Conservation (phyloP, 2,797 vertebrate species). For the Chelon auratus region DNA sequence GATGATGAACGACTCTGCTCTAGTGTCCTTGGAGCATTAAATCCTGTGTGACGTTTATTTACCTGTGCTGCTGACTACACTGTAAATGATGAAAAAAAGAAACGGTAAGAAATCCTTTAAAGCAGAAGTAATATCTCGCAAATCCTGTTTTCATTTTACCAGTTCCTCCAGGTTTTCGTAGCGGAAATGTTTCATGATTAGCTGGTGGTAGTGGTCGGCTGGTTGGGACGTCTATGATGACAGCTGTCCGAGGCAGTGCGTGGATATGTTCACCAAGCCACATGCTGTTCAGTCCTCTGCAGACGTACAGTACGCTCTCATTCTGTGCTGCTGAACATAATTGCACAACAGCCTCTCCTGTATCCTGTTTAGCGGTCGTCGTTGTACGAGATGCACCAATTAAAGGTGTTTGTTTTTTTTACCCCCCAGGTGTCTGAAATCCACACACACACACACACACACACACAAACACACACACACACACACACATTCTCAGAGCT, state of each 20-base stretch:
- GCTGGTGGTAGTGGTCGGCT: too few species aligned
- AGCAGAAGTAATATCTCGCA: not conserved
- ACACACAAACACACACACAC: not conserved
- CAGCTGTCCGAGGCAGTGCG: too few species aligned
- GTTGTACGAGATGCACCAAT: not conserved
- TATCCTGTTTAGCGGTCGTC: too few species aligned
- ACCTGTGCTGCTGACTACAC: not conserved
- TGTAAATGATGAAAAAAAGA: too few species aligned
- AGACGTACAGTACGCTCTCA: not conserved
- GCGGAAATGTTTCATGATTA: too few species aligned
- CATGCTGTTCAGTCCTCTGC: not conserved
- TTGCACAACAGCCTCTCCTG: not conserved
- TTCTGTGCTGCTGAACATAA: not conserved
- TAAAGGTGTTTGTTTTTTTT: not conserved
- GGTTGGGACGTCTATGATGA: not conserved
- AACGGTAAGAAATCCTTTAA: not conserved
- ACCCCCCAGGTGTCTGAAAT: not conserved
- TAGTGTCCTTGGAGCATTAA: not conserved
- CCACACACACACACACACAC: not conserved
- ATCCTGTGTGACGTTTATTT: conserved; percentile 18
- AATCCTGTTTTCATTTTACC: not conserved
- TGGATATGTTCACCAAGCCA: not conserved
- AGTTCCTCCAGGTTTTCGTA: too few species aligned
- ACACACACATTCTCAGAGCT: not conserved
- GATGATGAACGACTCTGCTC: not conserved